Base-by-base conservation (phyloP, 64 coral and sea anemone species). In the Actinia equina region DNA sequence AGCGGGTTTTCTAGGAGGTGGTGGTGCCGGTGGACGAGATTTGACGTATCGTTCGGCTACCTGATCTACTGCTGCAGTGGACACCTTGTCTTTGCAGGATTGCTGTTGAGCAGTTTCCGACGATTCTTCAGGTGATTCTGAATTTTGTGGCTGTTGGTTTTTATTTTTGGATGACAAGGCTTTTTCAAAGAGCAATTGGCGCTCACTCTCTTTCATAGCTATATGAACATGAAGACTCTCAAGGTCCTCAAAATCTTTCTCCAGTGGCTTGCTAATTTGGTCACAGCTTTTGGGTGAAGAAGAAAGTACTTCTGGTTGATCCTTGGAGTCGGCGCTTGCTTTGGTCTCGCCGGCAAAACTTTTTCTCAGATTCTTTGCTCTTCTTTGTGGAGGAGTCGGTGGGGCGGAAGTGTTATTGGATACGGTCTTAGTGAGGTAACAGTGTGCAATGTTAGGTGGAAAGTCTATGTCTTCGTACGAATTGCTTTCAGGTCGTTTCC, bases 361-460 rank as follows among this genome's bases (percentile, higher is more conserved):
- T 44, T 81, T 81, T 81, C 17, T 49, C 45, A 74, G 70, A 11
- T 18, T 81, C 45, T 43, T 81, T 22, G 78, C 78, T 81, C 78
- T 44, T 52, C 78, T 44, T 51, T 25, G 78, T 16, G 78, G 78
- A 81, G 78, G 78, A 17, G 78, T 81, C 78, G 78, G 78, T 49
- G 78, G 42, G 78, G 78, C 6, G 44, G 16, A 52, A 22, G 19
- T 74, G 18, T 51, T 5, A 81, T 22, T 12, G 78, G 62, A 74
- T 41, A 41, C 4, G 4, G 27, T 65, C 10, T 79, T 79, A 79
- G 77, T 79, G n/a, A 20, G 77, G 26, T 17, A 20, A 79, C 8
- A 6, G 27, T 17, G 6, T 79, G n/a, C 77, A 43, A 8, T 79
- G 77, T 43, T 79, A 14, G 41, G 3, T 79, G 77, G 77, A 65